Base-by-base conservation (phyloP, 2,888 invertebrate species). In the Stenodera caucasica region DNA sequence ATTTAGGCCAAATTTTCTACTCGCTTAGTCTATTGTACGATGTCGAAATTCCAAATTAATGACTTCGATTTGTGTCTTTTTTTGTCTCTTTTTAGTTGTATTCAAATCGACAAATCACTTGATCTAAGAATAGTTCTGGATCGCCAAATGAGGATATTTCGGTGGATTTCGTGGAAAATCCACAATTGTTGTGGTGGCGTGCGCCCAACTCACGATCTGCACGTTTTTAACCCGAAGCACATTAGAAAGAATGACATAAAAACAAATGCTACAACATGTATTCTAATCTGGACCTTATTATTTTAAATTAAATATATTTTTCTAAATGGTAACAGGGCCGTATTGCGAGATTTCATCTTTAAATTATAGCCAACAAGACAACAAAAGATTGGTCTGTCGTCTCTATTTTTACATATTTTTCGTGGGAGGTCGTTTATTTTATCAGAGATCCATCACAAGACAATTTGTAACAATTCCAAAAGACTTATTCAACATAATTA, bases 171-270 rank as follows among this genome's bases (percentile, higher is more conserved):
- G 26, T 52, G 55, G 35, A 53, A 57, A 53, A 57, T 57, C 54
- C 57, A 57, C 54, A 61, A 54, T 53, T 53, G 60, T 53, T 50
- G 26, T 53, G 40, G 49, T 61, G 65, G 69, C 70, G 68, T 70
- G 72, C 70, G 71, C 69, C 70, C 66, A 64, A 61, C 55, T 70
- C 71, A 72, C 71, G 72, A 68, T 63, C 58, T 64, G 70, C 72
- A 72, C 72, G 72, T 69, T 72, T 71, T 70, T 67, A 72, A 69
- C 70, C 68, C 68, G 70, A 60, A 67, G 65, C 68, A 67, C 70
- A 67, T 68, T 68, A 70, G 66, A 62, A 56, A 61, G 58, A 45
- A 45, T 23, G 53, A 61, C 67, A 69, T 66, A 67, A 69, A 70
- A 68, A 66, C 64, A 66, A 67, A 70, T 66, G 18, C 18, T 15